phyloP scores from a whole-genome alignment of 1,140 invertebrate species.

The Leguminivora glycinivorella region DNA sequence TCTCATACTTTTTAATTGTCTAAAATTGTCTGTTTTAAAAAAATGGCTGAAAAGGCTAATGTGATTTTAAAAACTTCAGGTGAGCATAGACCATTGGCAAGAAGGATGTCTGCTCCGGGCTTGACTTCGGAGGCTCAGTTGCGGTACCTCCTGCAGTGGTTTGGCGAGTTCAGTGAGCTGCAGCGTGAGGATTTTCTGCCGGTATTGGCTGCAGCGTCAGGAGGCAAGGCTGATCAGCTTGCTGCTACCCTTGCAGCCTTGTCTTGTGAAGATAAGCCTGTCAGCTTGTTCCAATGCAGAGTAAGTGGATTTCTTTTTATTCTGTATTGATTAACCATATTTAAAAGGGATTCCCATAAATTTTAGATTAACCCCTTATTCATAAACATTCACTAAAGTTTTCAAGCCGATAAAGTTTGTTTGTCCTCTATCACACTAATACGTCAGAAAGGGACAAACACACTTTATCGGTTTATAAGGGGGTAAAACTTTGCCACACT shows the following conservation, averaged over 20 bases:
- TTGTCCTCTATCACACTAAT: too few species aligned
- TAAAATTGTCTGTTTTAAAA: background rate
- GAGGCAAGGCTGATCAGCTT: conserved; percentile 85
- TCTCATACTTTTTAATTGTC: background rate
- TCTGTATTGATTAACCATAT: background rate
- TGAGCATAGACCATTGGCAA: conserved; percentile 45
- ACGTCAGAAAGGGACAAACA: too few species aligned
- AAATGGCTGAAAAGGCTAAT: background rate
- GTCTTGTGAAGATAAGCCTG: conserved; percentile 86
- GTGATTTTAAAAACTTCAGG: conserved; percentile 32
- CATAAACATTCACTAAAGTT: too few species aligned
- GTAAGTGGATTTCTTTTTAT: conserved; percentile 73
- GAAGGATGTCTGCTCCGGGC: conserved; percentile 70
- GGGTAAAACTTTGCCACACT: too few species aligned
- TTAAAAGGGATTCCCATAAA: background rate
- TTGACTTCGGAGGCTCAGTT: conserved; percentile 85
- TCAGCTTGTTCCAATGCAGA: conserved; percentile 92
- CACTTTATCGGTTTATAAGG: too few species aligned
- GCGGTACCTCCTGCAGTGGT: conserved; percentile 91
- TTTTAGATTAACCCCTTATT: too few species aligned
- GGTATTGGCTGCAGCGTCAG: conserved; percentile 82
- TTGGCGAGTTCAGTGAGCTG: conserved; percentile 92
- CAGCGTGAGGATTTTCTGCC: conserved; percentile 91
- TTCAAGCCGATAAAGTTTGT: too few species aligned
- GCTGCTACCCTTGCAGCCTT: conserved; percentile 84